These are phyloP conservation scores for Drepana falcataria DNA, from an alignment of 2,888 invertebrate species.

Conservation along the genomic window DNA sequence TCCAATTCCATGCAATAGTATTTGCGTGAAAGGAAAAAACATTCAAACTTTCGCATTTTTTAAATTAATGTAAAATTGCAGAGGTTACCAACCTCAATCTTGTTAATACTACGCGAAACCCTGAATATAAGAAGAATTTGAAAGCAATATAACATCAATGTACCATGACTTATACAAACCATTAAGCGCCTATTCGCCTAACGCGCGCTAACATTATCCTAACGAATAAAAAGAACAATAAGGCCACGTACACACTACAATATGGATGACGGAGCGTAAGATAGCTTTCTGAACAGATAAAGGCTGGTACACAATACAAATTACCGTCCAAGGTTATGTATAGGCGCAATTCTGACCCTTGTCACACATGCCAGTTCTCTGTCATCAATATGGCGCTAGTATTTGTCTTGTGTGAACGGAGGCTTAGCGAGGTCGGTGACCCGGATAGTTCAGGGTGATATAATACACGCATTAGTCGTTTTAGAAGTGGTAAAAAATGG, in stretches of 20 bases:
- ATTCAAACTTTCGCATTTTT: no score
- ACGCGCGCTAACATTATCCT: neutral
- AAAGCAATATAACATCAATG: no score
- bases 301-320: slow-evolving; percentile 19
- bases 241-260: slow-evolving; percentile 1
- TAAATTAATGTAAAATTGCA: no score
- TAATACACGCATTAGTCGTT: neutral
- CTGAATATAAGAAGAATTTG: no score
- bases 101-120: no score
- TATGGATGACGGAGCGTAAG: slow-evolving; percentile 13
- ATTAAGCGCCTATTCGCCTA: neutral
- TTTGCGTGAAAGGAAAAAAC: no score
- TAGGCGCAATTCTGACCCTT: slow-evolving; percentile 15
- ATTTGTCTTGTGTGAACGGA: slow-evolving; percentile 5
- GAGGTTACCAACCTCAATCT: no score
- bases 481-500: neutral
- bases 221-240: neutral
- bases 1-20: no score
- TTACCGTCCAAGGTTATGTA: slow-evolving; percentile 9
- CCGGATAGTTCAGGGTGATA: neutral
- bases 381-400: slow-evolving; percentile 11
- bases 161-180: no score
- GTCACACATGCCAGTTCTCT: slow-evolving; percentile 7
- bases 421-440: neutral
- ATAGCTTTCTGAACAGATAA: slow-evolving; percentile 30